Percentiles rank a stretch among this genome's conserved stretches.
Evolutionary conservation across 1,140 invertebrate species (phyloP).

Genomic region (Formica exsecta): DNA sequence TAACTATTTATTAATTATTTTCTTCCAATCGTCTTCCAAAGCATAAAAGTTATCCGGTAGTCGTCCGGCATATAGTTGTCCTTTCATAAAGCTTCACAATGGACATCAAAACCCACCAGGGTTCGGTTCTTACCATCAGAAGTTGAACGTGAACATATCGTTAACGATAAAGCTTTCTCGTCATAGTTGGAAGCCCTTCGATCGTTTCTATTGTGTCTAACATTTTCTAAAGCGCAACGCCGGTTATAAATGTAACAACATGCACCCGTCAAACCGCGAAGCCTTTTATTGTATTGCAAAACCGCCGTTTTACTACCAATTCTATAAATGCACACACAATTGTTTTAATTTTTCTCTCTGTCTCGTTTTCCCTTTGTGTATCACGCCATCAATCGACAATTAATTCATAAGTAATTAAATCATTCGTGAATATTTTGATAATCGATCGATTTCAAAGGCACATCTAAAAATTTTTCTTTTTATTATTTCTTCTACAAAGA

Average conservation of each 20-base stretch:
- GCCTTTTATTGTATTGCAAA: constrained; percentile 15
- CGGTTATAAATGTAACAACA: constrained; percentile 17
- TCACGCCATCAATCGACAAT: background rate
- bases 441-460: background rate
- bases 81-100: constrained; percentile 24
- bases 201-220: constrained; percentile 23
- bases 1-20: background rate
- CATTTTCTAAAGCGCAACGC: constrained; percentile 5
- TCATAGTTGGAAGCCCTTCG: constrained; percentile 17
- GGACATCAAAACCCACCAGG: background rate
- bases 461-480: too few species aligned
- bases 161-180: constrained; percentile 14
- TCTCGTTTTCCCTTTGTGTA: background rate
- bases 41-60: constrained; percentile 31
- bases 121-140: background rate
- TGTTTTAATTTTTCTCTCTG: constrained; percentile 8
- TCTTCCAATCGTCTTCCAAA: background rate
- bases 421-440: background rate
- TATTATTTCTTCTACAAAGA: background rate
- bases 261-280: background rate
- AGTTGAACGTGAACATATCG: constrained; percentile 6
- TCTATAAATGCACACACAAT: background rate
- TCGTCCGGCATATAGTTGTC: background rate
- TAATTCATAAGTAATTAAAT: constrained; percentile 25
- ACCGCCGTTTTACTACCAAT: background rate